Percentiles rank a stretch among this genome's conserved stretches.
phyloP scores from a whole-genome alignment of 2,797 vertebrate genomes.

The Hoplostethus mediterraneus region DNA sequence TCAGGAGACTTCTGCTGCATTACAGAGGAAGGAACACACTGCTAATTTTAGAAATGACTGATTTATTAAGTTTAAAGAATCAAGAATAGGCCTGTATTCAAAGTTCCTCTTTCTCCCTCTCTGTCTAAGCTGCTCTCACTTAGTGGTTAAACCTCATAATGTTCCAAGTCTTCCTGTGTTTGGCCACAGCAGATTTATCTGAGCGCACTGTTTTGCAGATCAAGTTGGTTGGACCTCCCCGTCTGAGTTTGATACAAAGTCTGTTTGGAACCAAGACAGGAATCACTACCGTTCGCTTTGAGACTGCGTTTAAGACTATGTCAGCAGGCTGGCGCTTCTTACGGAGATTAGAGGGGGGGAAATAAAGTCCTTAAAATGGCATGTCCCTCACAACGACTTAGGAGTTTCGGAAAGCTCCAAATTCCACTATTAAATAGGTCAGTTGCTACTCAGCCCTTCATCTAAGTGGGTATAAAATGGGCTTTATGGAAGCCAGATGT shows the following conservation, averaged over 20 bases:
- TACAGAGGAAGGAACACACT: neutral
- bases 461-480: constrained; percentile 39
- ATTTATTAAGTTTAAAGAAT: neutral
- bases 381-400: constrained; percentile 52
- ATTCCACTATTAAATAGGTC: constrained; percentile 71
- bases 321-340: constrained; percentile 49
- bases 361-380: constrained; percentile 58
- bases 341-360: constrained; percentile 62
- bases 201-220: constrained; percentile 52
- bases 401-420: constrained; percentile 53
- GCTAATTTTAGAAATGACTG: neutral
- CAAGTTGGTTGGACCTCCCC: constrained; percentile 26
- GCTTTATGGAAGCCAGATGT: constrained; percentile 56
- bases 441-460: constrained; percentile 56
- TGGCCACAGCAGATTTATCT: constrained; percentile 42
- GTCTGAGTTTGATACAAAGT: constrained; percentile 6
- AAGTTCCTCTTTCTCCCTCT: neutral
- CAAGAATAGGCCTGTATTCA: neutral
- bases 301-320: constrained; percentile 64
- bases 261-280: constrained; percentile 9
- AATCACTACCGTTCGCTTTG: constrained; percentile 39
- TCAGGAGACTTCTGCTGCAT: neutral
- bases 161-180: constrained; percentile 39
- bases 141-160: constrained; percentile 21
- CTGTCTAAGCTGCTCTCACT: constrained; percentile 6